Evolutionary conservation across 1,140 invertebrate genomes (phyloP).

Genomic region (Meloidogyne hapla): DNA sequence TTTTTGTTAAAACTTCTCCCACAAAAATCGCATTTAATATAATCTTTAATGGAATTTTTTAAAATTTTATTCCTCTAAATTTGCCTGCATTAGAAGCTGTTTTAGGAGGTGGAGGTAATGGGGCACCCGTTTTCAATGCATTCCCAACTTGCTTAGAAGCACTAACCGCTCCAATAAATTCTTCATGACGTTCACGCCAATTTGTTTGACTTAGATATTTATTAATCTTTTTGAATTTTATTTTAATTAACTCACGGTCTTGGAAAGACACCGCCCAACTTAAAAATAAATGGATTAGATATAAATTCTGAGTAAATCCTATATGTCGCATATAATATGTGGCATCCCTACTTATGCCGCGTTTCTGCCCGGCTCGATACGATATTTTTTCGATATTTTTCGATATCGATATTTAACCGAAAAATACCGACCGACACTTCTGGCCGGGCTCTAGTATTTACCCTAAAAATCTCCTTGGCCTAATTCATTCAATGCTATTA

Average conservation of each 20-base stretch:
- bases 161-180: constrained; percentile 83
- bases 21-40: constrained; percentile 87
- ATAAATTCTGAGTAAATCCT: too few relatives aligned
- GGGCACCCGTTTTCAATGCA: constrained; percentile 71
- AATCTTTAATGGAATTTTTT: constrained; percentile 69
- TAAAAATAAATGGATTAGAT: background rate
- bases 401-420: too few relatives aligned
- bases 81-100: constrained; percentile 34
- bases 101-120: constrained; percentile 47
- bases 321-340: too few relatives aligned
- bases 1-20: constrained; percentile 78
- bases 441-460: too few relatives aligned
- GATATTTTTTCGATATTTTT: too few relatives aligned
- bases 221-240: too few relatives aligned
- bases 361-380: too few relatives aligned
- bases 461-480: too few relatives aligned
- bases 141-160: constrained; percentile 82
- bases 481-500: too few relatives aligned
- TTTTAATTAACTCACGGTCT: constrained; percentile 61
- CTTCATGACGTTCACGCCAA: constrained; percentile 88
- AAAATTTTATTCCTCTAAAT: background rate
- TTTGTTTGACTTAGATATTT: constrained; percentile 71
- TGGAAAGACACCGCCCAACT: constrained; percentile 44
- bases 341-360: too few relatives aligned
- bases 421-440: too few relatives aligned